Percentiles rank a stretch among this genome's conserved stretches.
These are phyloP conservation scores for Osmoderma eremita DNA, from an alignment of 2,888 invertebrate species.

Conservation along the genomic window DNA sequence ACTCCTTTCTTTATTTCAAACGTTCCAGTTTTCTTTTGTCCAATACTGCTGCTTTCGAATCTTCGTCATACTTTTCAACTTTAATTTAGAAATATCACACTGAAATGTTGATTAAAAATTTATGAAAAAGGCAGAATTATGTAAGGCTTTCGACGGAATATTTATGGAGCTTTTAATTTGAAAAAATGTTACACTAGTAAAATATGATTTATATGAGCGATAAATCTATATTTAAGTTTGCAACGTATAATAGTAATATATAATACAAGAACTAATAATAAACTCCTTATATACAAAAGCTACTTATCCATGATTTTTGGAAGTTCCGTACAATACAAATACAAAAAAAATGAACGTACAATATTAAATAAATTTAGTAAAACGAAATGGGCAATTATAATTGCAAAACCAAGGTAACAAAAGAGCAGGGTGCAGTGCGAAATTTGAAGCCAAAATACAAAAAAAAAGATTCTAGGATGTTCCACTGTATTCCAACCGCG, in stretches of 20 bases:
- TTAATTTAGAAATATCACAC: too few relatives aligned
- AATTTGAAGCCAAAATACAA: background rate
- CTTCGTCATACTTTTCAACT: too few relatives aligned
- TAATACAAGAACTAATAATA: slow-evolving; percentile 46
- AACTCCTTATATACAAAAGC: slow-evolving; percentile 50
- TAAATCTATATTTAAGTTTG: slow-evolving; percentile 38
- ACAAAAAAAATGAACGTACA: slow-evolving; percentile 27
- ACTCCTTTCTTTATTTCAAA: too few relatives aligned
- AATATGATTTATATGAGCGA: slow-evolving; percentile 31
- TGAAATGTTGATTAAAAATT: too few relatives aligned
- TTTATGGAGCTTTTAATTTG: too few relatives aligned
- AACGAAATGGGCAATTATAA: slow-evolving; percentile 23
- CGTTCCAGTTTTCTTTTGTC: too few relatives aligned
- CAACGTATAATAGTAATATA: slow-evolving; percentile 42
- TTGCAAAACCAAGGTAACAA: slow-evolving; percentile 12
- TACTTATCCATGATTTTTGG: slow-evolving; percentile 41
- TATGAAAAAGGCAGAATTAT: too few relatives aligned
- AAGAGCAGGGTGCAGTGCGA: slow-evolving; percentile 18
- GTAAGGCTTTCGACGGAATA: too few relatives aligned
- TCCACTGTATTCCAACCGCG: background rate
- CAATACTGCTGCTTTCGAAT: too few relatives aligned
- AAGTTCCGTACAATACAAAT: slow-evolving; percentile 18
- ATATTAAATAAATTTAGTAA: slow-evolving; percentile 23
- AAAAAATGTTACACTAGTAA: too few relatives aligned
- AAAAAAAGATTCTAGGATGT: slow-evolving; percentile 8